These are phyloP conservation scores for Mycalesis mineus DNA, from an alignment of 2,888 invertebrate genomes.

Conservation along the genomic window DNA sequence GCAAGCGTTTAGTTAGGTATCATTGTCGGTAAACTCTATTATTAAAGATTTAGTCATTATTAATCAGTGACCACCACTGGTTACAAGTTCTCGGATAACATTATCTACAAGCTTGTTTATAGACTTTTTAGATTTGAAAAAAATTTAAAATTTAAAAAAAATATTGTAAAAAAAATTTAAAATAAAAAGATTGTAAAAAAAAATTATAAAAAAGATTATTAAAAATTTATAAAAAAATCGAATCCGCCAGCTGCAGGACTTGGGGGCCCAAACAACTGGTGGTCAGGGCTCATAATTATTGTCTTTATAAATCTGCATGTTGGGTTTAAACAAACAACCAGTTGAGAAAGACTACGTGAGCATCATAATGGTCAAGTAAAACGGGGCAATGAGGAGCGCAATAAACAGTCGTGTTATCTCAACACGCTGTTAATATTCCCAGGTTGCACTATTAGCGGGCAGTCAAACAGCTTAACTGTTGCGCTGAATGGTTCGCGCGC, in stretches of 20 bases:
- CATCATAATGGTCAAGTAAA: slow-evolving; percentile 4
- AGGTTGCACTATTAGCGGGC: slow-evolving; percentile 37
- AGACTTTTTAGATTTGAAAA: no score
- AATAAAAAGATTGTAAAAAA: no score
- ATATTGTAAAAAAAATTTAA: no score
- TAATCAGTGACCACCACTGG: background rate
- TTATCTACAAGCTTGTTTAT: no score
- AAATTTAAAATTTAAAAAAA: no score
- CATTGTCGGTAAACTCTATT: background rate
- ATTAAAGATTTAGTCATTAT: background rate
- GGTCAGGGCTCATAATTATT: no score
- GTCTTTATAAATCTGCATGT: no score
- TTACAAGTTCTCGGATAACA: background rate
- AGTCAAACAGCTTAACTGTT: slow-evolving; percentile 58
- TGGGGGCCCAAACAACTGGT: no score
- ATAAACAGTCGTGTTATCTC: slow-evolving; percentile 20
- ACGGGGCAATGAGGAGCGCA: slow-evolving; percentile 1
- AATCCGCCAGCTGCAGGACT: no score
- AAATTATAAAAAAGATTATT: no score
- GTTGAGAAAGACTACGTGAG: background rate
- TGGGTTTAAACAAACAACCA: no score
- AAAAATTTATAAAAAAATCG: no score
- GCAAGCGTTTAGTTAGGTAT: slow-evolving; percentile 15
- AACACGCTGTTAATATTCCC: slow-evolving; percentile 21
- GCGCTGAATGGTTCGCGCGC: slow-evolving; percentile 45